Evolutionary conservation across 2,888 invertebrate species (phyloP).

Genomic region (Halictus quadricinctus): DNA sequence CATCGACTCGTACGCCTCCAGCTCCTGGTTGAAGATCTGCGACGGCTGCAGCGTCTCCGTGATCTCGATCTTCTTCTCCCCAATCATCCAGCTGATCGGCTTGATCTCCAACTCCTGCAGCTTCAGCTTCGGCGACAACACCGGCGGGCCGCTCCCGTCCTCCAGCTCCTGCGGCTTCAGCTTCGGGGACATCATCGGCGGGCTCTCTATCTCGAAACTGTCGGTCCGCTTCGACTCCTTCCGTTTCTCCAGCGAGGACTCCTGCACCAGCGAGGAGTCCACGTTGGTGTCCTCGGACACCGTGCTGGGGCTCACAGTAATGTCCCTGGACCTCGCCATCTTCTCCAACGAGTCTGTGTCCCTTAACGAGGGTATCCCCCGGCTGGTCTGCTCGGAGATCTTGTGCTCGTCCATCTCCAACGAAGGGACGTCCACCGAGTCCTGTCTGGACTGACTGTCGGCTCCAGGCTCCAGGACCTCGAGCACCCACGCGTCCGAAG

Average conservation of each 20-base stretch:
- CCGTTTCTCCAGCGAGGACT: constrained; percentile 36
- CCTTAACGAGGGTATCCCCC: constrained; percentile 70
- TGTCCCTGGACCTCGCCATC: constrained; percentile 73
- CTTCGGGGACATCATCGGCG: constrained; percentile 77
- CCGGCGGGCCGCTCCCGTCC: constrained; percentile 67
- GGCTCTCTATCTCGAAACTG: constrained; percentile 78
- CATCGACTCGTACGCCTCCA: constrained; percentile 78
- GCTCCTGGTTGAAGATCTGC: constrained; percentile 78
- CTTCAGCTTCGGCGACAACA: constrained; percentile 76
- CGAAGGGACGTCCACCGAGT: constrained; percentile 77
- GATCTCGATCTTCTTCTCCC: constrained; percentile 81
- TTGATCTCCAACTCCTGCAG: constrained; percentile 78
- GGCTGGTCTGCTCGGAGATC: constrained; percentile 67
- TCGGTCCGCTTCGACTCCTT: constrained; percentile 64
- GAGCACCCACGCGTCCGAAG: constrained; percentile 73
- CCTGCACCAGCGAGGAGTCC: constrained; percentile 72
- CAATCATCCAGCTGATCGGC: constrained; percentile 80
- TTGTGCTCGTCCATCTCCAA: constrained; percentile 76
- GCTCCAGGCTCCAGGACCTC: constrained; percentile 75
- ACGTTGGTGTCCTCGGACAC: constrained; percentile 74
- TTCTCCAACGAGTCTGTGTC: constrained; percentile 76
- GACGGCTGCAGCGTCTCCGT: constrained; percentile 78
- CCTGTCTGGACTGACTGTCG: constrained; percentile 71
- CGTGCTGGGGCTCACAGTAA: constrained; percentile 74
- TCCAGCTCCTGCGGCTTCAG: constrained; percentile 76